Conservation (phyloP, 2,797 vertebrate genomes). For the Pseudotriccus pelzelni region DNA sequence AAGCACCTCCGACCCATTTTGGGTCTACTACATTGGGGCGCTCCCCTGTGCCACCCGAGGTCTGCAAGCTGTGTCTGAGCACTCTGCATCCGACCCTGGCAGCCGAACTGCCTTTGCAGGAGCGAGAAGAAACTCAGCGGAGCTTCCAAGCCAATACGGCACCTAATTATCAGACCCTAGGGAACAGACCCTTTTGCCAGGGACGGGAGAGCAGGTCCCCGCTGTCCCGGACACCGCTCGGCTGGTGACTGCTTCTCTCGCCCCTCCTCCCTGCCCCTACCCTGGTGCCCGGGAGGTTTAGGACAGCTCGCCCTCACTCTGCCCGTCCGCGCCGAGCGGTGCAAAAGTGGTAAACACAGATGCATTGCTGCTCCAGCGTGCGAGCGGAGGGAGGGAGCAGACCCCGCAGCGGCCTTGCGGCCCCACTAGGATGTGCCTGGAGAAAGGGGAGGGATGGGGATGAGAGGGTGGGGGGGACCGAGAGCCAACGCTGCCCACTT, state of each 20-base stretch:
- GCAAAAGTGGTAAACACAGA: neutral
- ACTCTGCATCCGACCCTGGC: neutral
- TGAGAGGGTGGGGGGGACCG: too few species aligned
- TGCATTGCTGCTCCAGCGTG: neutral
- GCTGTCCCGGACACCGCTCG: neutral
- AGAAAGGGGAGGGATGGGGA: neutral
- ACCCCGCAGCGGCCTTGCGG: neutral
- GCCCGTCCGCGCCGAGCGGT: neutral
- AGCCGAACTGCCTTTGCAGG: neutral
- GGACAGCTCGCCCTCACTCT: neutral
- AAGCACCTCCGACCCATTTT: neutral
- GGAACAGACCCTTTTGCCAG: neutral
- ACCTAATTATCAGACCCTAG: neutral
- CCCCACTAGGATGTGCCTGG: neutral
- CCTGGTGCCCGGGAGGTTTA: neutral
- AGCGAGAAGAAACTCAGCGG: neutral
- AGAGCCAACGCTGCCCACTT: neutral
- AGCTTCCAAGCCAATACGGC: neutral
- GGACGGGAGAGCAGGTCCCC: neutral
- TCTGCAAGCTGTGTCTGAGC: neutral
- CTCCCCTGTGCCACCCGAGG: neutral
- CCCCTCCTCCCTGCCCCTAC: neutral
- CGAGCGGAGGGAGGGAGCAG: neutral
- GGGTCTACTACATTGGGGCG: neutral
- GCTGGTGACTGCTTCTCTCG: neutral